Evolutionary conservation across 2,888 invertebrate species (phyloP), one percentile per base, ranked within the genome.

Genomic region (Aleiodes testaceus): DNA sequence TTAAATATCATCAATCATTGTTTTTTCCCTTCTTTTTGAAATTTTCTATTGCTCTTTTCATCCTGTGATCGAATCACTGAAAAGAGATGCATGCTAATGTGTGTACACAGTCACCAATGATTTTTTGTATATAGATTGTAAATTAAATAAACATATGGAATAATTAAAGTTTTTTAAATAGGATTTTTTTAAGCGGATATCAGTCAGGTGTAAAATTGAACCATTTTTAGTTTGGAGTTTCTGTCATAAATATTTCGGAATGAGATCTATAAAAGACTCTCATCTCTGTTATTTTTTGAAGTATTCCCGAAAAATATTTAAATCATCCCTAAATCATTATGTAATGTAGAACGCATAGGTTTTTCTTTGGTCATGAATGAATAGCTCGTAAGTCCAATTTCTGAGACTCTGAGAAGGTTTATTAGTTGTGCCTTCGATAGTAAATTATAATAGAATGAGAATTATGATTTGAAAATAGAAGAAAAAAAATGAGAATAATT

Each of bases 121-220:
- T 26, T 75, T 79, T 77, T 77, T 79, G 78, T 78, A 78, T 75
- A 78, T 78, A 79, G 74, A 72, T 76, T 79, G 77, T 78, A 78
- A 66, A 66, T 66, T 52, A 52, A 52, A n/a, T 52, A 50, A 66
- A 52, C n/a, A 12, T 44, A 20, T 45, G 18, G 12, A 47, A 47
- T 22, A 14, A 47, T 64, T 64, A 7, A 45, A 64, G 11, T n/a
- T n/a, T 49, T 64, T 20, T 7, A 20, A 45, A 66, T 53, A 53
- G 42, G 44, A 66, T 22, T 44, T 52, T 9, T 2, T 16, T 16
- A 61, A 30, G 22, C 42, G 36, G 36, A 59, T 14, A 42, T 14
- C 2, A 59, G 42, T 16, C 9, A 36, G 7, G 9, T 9, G 9
- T 55, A 16, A 18, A 36, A 7, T 9, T 2, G 9, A 11, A 36